phyloP scores from a whole-genome alignment of 2,797 vertebrate species.

The Diplodus puntazzo region DNA sequence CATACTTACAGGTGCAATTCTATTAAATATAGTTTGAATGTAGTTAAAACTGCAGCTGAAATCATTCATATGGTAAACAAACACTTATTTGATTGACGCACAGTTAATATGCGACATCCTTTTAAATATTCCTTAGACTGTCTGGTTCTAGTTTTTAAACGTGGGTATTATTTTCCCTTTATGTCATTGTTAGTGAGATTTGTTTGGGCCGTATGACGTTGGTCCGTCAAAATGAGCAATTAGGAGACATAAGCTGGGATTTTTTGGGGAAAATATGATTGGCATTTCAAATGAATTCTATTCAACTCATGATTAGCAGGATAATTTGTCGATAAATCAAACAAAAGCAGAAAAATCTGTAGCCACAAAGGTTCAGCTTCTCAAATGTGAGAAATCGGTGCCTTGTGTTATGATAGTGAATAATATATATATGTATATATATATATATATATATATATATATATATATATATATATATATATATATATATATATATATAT shows the following conservation, averaged over 20 bases:
- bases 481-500: too few species aligned
- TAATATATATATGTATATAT: too few species aligned
- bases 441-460: too few species aligned
- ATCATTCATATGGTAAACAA: neutral
- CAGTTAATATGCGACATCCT: neutral
- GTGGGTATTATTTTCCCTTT: neutral
- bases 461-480: too few species aligned
- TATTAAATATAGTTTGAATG: neutral
- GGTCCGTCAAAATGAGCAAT: conserved; percentile 3
- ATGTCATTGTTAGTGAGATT: neutral
- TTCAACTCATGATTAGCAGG: too few species aligned
- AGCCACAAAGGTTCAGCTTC: neutral
- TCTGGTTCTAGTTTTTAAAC: neutral
- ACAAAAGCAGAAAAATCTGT: too few species aligned
- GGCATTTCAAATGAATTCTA: neutral
- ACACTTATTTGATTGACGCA: neutral
- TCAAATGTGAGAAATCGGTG: neutral
- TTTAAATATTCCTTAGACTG: neutral
- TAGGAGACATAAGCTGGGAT: neutral
- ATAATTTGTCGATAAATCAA: too few species aligned
- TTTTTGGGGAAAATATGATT: neutral
- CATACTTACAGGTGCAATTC: neutral
- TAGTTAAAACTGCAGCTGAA: neutral
- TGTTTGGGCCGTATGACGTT: neutral
- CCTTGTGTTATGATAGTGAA: neutral